phyloP scores from a whole-genome alignment of 2,113 vertebrate genomes.

The Osmerus mordax region DNA sequence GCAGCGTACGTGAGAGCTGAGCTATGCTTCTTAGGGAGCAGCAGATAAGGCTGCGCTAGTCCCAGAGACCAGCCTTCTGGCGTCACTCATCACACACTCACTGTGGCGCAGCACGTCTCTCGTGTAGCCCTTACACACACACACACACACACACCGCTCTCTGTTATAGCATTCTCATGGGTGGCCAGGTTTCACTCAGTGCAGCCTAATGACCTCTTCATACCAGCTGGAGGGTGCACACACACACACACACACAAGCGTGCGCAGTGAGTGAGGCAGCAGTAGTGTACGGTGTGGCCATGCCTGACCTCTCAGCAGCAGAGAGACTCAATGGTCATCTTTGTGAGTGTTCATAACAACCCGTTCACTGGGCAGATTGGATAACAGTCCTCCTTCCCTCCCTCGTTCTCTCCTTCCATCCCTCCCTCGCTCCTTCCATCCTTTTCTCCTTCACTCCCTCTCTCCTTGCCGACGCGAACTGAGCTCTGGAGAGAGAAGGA shows the following conservation, averaged over 20 bases:
- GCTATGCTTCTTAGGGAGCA: neutral
- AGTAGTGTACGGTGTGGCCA: too few species aligned
- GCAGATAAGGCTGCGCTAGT: neutral
- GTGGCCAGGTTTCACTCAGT: slow-evolving; percentile 18
- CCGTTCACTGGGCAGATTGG: slow-evolving; percentile 44
- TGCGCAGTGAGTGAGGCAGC: too few species aligned
- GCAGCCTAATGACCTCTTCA: neutral
- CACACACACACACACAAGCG: slow-evolving; percentile 2
- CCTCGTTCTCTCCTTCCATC: neutral
- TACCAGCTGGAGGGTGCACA: neutral
- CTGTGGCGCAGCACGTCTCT: neutral
- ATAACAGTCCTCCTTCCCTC: slow-evolving; percentile 26
- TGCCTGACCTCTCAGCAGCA: neutral
- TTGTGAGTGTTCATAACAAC: slow-evolving; percentile 42
- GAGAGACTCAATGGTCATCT: slow-evolving; percentile 43
- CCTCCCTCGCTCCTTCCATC: neutral
- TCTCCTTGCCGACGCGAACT: slow-evolving; percentile 7
- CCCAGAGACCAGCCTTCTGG: neutral
- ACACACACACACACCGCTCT: slow-evolving; percentile 11
- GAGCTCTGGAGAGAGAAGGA: slow-evolving; percentile 19
- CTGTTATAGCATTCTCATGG: slow-evolving; percentile 2
- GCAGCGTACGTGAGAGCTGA: neutral
- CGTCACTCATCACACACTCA: neutral
- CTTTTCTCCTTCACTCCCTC: neutral
- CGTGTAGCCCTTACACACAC: neutral